Evolutionary conservation across 2,888 invertebrate species (phyloP).

Genomic region (Laspeyria flexula): DNA sequence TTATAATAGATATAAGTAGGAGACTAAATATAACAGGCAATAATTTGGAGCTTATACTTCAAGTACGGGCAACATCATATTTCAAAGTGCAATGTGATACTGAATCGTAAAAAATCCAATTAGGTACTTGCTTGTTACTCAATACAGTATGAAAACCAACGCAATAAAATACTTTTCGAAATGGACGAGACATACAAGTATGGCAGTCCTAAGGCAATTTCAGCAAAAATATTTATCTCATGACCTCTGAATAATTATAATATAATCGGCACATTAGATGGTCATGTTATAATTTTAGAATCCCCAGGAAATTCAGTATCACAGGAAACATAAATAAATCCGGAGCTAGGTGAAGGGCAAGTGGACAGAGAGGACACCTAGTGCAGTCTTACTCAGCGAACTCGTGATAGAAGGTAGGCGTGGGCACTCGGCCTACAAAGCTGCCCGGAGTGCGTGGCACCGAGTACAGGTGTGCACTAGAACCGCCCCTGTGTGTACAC

Average conservation of each 20-base stretch:
- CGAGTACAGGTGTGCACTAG: conserved; percentile 76
- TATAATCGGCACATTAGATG: background rate
- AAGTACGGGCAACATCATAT: conserved; percentile 10
- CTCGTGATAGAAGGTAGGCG: conserved; percentile 83
- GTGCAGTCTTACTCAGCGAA: conserved; percentile 76
- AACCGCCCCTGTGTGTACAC: conserved; percentile 75
- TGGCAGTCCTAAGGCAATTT: too few relatives aligned
- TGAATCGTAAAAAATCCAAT: conserved; percentile 31
- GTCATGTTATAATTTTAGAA: background rate
- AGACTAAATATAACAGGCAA: conserved; percentile 20
- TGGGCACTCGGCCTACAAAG: conserved; percentile 80
- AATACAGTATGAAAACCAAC: too few relatives aligned
- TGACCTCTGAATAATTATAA: too few relatives aligned
- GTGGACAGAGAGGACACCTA: conserved; percentile 61
- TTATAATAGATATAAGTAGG: conserved; percentile 14
- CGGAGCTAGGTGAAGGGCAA: conserved; percentile 52
- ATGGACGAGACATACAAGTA: too few relatives aligned
- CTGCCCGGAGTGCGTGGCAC: conserved; percentile 74
- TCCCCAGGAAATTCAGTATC: conserved; percentile 45
- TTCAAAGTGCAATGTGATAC: conserved; percentile 40
- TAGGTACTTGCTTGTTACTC: too few relatives aligned
- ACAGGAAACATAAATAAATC: conserved; percentile 34
- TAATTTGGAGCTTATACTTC: conserved; percentile 10
- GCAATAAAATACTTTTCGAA: too few relatives aligned
- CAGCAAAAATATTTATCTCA: too few relatives aligned